Percentiles rank a stretch among this genome's conserved stretches.
Conservation (phyloP, 1,140 invertebrate species). For the Solen grandis region DNA sequence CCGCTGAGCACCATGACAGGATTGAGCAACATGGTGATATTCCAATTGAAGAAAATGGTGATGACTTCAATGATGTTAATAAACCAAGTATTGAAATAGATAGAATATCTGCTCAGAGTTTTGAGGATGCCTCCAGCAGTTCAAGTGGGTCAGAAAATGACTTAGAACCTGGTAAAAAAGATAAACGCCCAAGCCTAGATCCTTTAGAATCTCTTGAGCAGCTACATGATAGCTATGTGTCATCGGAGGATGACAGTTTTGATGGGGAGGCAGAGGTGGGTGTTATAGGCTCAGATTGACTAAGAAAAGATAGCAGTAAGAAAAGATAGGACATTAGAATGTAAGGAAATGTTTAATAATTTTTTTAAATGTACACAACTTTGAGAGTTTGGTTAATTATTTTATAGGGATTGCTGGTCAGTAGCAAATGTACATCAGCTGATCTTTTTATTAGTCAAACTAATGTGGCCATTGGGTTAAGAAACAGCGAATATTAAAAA, state of each 20-base stretch:
- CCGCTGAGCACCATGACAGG: conserved; percentile 53
- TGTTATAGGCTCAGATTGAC: neutral
- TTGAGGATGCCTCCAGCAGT: conserved; percentile 40
- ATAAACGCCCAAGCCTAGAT: conserved; percentile 65
- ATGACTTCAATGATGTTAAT: neutral
- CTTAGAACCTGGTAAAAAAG: conserved; percentile 15
- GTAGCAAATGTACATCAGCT: too few species aligned
- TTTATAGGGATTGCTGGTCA: too few species aligned
- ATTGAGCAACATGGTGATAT: neutral
- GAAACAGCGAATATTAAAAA: too few species aligned
- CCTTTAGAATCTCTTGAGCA: conserved; percentile 66
- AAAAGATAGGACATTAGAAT: too few species aligned
- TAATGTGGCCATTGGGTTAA: too few species aligned
- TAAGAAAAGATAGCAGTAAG: too few species aligned
- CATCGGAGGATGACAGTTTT: conserved; percentile 57
- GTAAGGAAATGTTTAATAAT: too few species aligned
- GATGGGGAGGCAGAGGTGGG: conserved; percentile 32
- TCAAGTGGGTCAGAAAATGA: conserved; percentile 57
- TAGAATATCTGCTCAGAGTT: conserved; percentile 4
- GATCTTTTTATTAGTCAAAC: too few species aligned
- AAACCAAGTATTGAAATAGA: conserved; percentile 1
- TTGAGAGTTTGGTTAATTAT: too few species aligned
- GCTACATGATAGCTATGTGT: conserved; percentile 53
- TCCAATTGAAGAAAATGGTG: neutral
- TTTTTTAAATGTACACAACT: too few species aligned